phyloP scores from a whole-genome alignment of 2,797 vertebrate species.

The Echeneis naucrates region DNA sequence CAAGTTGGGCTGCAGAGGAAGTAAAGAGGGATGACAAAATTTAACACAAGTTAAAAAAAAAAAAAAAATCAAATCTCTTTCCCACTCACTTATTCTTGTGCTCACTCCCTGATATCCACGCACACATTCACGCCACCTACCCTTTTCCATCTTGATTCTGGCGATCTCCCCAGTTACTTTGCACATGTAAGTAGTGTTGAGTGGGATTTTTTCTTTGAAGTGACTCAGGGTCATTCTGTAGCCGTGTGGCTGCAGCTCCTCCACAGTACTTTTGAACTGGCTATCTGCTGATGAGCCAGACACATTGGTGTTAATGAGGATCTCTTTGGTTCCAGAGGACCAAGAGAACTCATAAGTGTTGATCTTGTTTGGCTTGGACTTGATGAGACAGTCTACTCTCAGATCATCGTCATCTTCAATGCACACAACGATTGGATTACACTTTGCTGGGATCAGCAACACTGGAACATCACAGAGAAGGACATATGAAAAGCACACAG shows the following conservation, averaged over 20 bases:
- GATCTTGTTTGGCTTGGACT: conserved; percentile 65
- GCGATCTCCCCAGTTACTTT: conserved; percentile 63
- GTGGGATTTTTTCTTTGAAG: conserved; percentile 67
- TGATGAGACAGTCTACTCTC: conserved; percentile 80
- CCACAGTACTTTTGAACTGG: conserved; percentile 74
- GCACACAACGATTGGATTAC: conserved; percentile 74
- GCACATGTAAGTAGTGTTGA: conserved; percentile 85
- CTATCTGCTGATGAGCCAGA: conserved; percentile 72
- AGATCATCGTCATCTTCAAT: conserved; percentile 79
- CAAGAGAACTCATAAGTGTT: conserved; percentile 84
- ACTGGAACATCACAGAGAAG: conserved; percentile 55
- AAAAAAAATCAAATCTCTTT: background rate
- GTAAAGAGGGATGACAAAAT: conserved; percentile 35
- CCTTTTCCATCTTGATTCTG: conserved; percentile 65
- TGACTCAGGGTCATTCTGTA: conserved; percentile 76
- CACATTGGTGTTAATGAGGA: conserved; percentile 82
- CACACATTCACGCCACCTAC: conserved; percentile 56
- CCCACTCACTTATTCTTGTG: conserved; percentile 3
- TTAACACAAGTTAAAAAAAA: background rate
- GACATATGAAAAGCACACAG: background rate
- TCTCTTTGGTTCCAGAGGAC: conserved; percentile 74
- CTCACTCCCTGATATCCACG: background rate
- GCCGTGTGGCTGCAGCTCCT: conserved; percentile 66
- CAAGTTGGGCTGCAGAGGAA: conserved; percentile 72
- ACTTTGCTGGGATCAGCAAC: conserved; percentile 67